A percentile compares a stretch with the other conserved stretches of the same genome.
Conservation (phyloP, 2,797 vertebrate genomes). For the Lagocephalus sceleratus region DNA sequence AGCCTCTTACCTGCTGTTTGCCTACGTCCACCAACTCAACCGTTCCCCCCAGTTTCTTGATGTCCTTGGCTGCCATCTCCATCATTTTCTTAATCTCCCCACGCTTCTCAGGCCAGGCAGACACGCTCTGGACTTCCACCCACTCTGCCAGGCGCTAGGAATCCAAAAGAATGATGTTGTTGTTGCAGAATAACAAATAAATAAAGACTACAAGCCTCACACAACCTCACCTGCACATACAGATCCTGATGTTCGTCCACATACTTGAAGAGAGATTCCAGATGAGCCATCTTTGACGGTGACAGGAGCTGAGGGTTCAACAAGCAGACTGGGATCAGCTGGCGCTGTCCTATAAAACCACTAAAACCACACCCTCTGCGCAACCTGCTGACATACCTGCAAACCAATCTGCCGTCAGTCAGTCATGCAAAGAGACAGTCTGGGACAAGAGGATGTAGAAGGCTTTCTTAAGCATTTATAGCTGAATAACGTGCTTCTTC, state of each 20-base stretch:
- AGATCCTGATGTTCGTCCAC: constrained; percentile 91
- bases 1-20: constrained; percentile 80
- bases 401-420: not conserved
- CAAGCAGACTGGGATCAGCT: constrained; percentile 16
- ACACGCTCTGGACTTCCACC: constrained; percentile 93
- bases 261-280: constrained; percentile 84
- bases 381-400: constrained; percentile 41
- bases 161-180: not conserved
- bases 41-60: constrained; percentile 84
- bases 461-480: too few species aligned
- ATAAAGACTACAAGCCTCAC: too few species aligned
- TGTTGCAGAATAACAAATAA: not conserved
- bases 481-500: too few species aligned
- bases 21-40: constrained; percentile 87
- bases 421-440: too few species aligned
- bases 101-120: constrained; percentile 92
- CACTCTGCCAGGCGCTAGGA: constrained; percentile 86
- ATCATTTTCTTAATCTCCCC: constrained; percentile 90
- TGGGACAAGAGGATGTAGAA: too few species aligned
- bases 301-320: constrained; percentile 42
- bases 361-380: constrained; percentile 33
- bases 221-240: constrained; percentile 86
- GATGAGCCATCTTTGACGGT: constrained; percentile 78
- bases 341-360: constrained; percentile 20
- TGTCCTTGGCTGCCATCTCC: constrained; percentile 86